These are phyloP conservation scores for Portunus trituberculatus DNA, from an alignment of 1,140 invertebrate species.

Conservation along the genomic window DNA sequence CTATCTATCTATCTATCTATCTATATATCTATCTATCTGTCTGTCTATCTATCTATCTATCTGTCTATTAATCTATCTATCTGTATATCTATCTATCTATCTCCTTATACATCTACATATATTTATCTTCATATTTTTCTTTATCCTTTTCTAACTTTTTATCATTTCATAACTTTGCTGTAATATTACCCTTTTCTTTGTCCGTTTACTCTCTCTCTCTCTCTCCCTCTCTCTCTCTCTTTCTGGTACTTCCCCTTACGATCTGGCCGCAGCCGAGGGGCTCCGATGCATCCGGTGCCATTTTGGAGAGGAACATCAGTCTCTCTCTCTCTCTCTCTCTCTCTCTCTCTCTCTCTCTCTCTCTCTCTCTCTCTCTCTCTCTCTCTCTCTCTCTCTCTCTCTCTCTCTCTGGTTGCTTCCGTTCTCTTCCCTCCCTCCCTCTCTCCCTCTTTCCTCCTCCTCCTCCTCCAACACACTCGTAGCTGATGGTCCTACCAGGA, in stretches of 20 bases:
- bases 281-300: slow-evolving; percentile 54
- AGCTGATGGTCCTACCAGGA: slow-evolving; percentile 47
- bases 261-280: slow-evolving; percentile 37
- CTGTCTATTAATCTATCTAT: too few species aligned
- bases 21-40: neutral
- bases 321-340: neutral
- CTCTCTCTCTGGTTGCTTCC: neutral
- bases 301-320: slow-evolving; percentile 15
- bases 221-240: neutral
- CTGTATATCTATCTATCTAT: too few species aligned
- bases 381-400: neutral
- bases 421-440: neutral
- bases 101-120: too few species aligned
- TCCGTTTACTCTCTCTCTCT: neutral
- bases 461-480: slow-evolving; percentile 1
- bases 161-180: neutral
- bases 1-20: slow-evolving; percentile 42
- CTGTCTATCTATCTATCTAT: too few species aligned
- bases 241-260: neutral
- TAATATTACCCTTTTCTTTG: neutral
- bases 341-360: too few species aligned
- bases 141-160: neutral
- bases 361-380: too few species aligned
- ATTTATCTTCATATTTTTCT: neutral
- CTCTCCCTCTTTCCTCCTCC: neutral